phyloP scores from a whole-genome alignment of 2,113 vertebrate genomes.

The Aramus guarauna region DNA sequence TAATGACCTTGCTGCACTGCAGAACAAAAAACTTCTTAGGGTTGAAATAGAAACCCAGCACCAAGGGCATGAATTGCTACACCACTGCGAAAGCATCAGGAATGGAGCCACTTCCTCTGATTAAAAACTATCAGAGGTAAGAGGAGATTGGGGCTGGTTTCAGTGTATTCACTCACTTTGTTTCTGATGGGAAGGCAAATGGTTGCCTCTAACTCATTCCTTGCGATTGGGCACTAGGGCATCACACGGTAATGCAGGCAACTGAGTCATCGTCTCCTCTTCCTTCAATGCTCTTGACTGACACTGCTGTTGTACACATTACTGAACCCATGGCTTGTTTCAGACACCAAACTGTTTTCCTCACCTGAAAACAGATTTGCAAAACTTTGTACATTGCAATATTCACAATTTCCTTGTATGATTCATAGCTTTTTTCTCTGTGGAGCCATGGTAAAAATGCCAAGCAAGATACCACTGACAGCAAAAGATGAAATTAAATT shows the following conservation, averaged over 20 bases:
- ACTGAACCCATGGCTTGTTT: not conserved
- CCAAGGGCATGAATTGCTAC: not conserved
- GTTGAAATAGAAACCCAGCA: not conserved
- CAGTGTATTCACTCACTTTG: not conserved
- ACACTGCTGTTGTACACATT: not conserved
- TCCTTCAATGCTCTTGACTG: not conserved
- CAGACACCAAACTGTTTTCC: not conserved
- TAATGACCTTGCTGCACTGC: not conserved
- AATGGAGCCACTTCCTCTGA: not conserved
- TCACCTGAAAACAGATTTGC: not conserved
- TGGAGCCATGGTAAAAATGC: not conserved
- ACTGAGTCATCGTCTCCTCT: not conserved
- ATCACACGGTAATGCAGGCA: not conserved
- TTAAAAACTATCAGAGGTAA: not conserved
- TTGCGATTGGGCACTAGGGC: accelerated
- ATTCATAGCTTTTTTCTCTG: not conserved
- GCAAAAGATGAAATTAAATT: not conserved
- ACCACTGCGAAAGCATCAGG: not conserved
- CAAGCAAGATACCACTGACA: not conserved
- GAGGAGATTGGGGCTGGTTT: not conserved
- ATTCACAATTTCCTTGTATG: not conserved
- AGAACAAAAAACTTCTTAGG: not conserved
- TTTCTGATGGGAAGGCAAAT: not conserved
- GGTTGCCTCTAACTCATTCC: not conserved
- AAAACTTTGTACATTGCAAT: not conserved